These are phyloP conservation scores for Myotis vivesi DNA, from an alignment of 2,797 vertebrate species.

Conservation along the genomic window DNA sequence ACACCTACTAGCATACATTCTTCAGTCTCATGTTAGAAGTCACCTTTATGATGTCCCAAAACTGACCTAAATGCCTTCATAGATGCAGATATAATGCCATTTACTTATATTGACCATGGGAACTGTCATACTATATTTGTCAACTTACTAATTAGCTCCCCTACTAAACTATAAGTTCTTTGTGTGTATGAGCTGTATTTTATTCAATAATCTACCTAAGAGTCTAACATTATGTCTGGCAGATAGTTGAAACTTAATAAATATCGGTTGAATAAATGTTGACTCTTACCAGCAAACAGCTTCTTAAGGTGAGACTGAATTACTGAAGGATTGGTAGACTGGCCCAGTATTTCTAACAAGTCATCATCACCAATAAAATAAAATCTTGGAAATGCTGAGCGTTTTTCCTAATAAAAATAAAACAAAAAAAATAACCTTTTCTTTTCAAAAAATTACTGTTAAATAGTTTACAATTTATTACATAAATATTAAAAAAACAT, in stretches of 20 bases:
- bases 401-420: constrained; percentile 91
- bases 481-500: constrained; percentile 39
- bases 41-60: not conserved
- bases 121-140: not conserved
- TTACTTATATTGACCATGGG: not conserved
- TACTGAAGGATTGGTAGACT: constrained; percentile 93
- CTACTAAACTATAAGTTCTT: not conserved
- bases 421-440: not conserved
- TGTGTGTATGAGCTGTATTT: not conserved
- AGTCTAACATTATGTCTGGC: not conserved
- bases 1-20: not conserved
- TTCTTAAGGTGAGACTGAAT: constrained; percentile 98
- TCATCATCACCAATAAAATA: constrained; percentile 99
- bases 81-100: not conserved
- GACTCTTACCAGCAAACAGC: constrained; percentile 93
- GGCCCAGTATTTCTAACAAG: constrained; percentile 96
- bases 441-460: constrained; percentile 34
- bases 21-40: not conserved
- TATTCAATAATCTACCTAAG: not conserved
- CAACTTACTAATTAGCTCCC: not conserved
- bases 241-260: not conserved
- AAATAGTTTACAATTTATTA: not conserved
- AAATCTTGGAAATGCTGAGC: constrained; percentile 96
- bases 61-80: not conserved
- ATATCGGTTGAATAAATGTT: not conserved